Base-by-base conservation (phyloP, 2,888 invertebrate species). In the Clusia tigrina region DNA sequence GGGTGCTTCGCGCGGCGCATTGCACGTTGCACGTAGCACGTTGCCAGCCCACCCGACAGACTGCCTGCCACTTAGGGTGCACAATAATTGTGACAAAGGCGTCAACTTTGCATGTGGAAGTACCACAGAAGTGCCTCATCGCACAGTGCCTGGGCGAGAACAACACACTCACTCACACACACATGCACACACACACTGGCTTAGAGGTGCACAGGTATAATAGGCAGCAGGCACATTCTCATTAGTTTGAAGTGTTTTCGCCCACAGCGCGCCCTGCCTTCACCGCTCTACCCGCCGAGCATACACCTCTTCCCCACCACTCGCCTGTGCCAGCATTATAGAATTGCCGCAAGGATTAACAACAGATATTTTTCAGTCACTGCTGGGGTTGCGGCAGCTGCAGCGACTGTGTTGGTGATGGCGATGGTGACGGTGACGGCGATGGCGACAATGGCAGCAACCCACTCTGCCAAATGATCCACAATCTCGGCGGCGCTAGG, bases 231-330 rank as follows among this genome's bases (percentile, higher is more conserved):
- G 77, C 76, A 76, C 73, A 55, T 55, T 74, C 78, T 77, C 77
- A 78, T 77, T 78, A 78, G 76, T 77, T 77, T 77, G 74, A 78
- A 77, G 78, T 78, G 76, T 74, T 72, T 77, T 68, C 74, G 71
- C 74, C 72, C 78, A 77, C 78, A 76, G n/a, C 55, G 53, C 66
- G 64, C 66, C 25, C 52, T 48, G 24, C 24, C 25, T 25, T n/a
- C n/a, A 3, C 32, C 69, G 71, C 65, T 58, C 42, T 48, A 38
- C 23, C 46, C 57, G 42, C 2, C 22, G 46, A n/a, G n/a, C n/a
- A n/a, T n/a, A n/a, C n/a, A n/a, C 12, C 25, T 23, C 32, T 38
- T 10, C 10, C 22, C 32, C 58, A 52, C 24, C 38, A 57, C 52
- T 42, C 22, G 25, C 54, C 25, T 12, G 15, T 32, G 15, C 32